These are phyloP conservation scores for Limenitis camilla DNA, from an alignment of 2,888 invertebrate genomes.

Conservation along the genomic window DNA sequence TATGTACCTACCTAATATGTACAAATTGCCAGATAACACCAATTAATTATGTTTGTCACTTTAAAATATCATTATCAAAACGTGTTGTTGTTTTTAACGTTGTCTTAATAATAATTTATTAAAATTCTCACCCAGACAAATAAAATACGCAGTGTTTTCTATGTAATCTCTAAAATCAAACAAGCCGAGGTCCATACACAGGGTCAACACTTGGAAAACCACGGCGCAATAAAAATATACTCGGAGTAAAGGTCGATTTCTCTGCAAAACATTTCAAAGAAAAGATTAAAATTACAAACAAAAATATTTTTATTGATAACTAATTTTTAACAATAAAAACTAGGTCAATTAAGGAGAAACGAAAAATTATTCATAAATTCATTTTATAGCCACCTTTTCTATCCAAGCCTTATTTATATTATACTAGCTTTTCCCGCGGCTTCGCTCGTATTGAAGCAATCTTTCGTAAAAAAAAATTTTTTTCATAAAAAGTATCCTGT, in stretches of 20 bases:
- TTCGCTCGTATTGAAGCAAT: no score
- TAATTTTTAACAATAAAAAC: background rate
- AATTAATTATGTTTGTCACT: no score
- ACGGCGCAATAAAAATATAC: conserved; percentile 46
- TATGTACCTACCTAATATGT: no score
- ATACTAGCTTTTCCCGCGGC: no score
- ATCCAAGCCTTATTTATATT: no score
- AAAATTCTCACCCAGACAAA: conserved; percentile 38
- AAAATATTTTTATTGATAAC: background rate
- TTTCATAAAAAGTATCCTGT: no score
- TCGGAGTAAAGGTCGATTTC: conserved; percentile 40
- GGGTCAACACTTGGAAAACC: conserved; percentile 38
- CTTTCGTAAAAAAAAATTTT: no score
- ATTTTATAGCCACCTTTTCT: no score
- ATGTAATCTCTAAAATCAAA: conserved; percentile 40
- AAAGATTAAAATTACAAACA: background rate
- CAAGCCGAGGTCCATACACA: conserved; percentile 42
- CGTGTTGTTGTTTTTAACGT: background rate
- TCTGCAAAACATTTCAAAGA: conserved; percentile 35
- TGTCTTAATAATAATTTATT: background rate
- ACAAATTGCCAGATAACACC: no score
- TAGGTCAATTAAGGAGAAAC: no score
- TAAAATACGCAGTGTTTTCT: conserved; percentile 40
- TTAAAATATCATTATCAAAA: no score
- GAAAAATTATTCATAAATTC: no score